Base-by-base conservation (phyloP, 2,113 vertebrate species). In the Hepsetus odoe region DNA sequence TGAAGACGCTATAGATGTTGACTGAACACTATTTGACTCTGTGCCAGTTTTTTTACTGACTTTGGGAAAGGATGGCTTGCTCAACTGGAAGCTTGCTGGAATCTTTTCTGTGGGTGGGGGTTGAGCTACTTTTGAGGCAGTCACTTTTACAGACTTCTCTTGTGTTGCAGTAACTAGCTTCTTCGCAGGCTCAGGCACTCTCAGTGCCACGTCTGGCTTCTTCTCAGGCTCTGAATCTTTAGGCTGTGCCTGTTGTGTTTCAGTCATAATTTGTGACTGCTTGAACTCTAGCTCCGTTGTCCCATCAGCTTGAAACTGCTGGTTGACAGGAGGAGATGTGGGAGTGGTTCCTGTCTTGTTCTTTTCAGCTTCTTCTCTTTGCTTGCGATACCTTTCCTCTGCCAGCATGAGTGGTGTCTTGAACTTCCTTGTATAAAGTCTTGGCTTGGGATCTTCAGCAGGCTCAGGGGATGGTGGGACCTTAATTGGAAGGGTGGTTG, bases 361-460 rank as follows among this genome's bases (percentile, higher is more conserved):
- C 74, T 79, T 94, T 55, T 93, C 93, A 30, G 72, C 83, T 74
- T 94, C 92, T 28, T 95, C 92, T 72, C 38, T 93, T 80, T 97
- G 93, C 76, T 90, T 93, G 24, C 93, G 93, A 44, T 92, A 98
- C 62, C 90, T 91, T 83, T 98, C 96, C 87, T 97, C 96, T 40
- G 96, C 96, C 1, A 96, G 92, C 95, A 98, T 97, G 84, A 98
- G 91, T 51, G 96, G 96, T 11, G 96, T 98, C 91, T 96, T 97
- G 84, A 97, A 98, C 90, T 96, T 96, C 84, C 92, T 91, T 61
- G 89, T 85, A 10, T 91, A 94, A 2, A 93, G 88, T 80, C 90
- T 92, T 9, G 91, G 77, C 77, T 90, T 94, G 55, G 84, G 77
- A 1, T 82, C 82, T 28, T 81, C 83, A 55, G 83, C 22, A 10